Conservation (phyloP, 2,113 vertebrate genomes). For the Gavia stellata region DNA sequence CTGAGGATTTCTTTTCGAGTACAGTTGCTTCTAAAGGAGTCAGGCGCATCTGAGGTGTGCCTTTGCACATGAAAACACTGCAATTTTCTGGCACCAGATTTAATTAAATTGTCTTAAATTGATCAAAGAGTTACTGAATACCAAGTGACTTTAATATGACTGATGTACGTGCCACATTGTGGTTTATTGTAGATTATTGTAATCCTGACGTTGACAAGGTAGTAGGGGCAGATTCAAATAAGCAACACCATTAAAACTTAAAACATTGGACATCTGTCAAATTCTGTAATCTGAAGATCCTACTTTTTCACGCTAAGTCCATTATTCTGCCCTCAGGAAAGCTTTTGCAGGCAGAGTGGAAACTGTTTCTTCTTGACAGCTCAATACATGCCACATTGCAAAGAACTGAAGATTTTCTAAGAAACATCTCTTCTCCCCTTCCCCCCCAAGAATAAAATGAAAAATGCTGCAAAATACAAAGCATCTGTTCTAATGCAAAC, state of each 20-base stretch:
- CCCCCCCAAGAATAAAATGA: not conserved
- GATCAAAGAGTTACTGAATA: conserved; percentile 8
- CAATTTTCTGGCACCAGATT: not conserved
- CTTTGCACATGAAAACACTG: not conserved
- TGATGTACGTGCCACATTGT: not conserved
- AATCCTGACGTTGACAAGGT: not conserved
- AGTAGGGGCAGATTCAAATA: not conserved
- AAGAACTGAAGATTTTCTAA: not conserved
- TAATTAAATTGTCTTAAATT: not conserved
- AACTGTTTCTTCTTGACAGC: not conserved
- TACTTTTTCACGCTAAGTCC: not conserved
- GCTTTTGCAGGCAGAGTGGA: not conserved
- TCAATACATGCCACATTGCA: not conserved
- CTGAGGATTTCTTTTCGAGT: not conserved
- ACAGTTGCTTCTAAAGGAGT: not conserved
- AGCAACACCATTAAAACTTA: not conserved
- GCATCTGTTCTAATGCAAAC: not conserved
- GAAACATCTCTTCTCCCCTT: not conserved
- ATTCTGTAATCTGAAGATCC: not conserved
- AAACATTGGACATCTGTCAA: not conserved
- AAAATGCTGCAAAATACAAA: not conserved
- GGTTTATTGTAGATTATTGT: not conserved
- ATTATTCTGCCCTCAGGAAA: not conserved
- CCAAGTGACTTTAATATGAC: not conserved
- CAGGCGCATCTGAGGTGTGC: not conserved